A percentile compares a stretch with the other conserved stretches of the same genome.
These are phyloP conservation scores for Orchesellides sinensis DNA, from an alignment of 2,888 invertebrate genomes.

Conservation along the genomic window DNA sequence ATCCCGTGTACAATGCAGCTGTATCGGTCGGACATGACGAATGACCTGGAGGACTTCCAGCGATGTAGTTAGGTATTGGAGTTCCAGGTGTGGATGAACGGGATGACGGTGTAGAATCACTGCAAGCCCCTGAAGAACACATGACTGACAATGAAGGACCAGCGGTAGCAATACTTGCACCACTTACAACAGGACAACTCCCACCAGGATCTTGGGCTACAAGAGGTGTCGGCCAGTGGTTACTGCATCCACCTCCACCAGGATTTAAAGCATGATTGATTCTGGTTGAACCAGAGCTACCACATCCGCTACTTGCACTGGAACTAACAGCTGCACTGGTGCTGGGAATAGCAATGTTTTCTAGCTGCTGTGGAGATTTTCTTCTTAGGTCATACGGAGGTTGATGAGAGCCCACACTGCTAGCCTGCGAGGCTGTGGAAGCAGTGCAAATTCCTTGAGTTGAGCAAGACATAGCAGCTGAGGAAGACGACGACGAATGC, in stretches of 20 bases:
- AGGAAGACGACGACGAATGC: conserved; percentile 72
- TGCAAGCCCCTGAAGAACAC: conserved; percentile 44
- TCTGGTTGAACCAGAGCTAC: conserved; percentile 6
- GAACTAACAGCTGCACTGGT: background rate
- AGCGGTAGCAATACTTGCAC: conserved; percentile 5
- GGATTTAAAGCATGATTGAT: conserved; percentile 47
- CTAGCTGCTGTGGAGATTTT: conserved; percentile 82
- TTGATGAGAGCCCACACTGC: conserved; percentile 81
- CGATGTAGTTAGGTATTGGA: conserved; percentile 50
- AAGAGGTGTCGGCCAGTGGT: conserved; percentile 48
- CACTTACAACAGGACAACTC: conserved; percentile 31
- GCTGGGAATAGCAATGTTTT: conserved; percentile 24
- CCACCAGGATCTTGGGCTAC: conserved; percentile 59
- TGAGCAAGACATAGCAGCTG: conserved; percentile 75
- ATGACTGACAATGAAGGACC: conserved; percentile 51
- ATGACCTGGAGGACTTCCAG: conserved; percentile 51
- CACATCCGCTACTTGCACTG: background rate
- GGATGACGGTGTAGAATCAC: conserved; percentile 42
- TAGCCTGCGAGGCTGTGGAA: conserved; percentile 77
- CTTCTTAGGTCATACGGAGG: conserved; percentile 93
- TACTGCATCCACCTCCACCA: conserved; percentile 51
- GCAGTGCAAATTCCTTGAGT: conserved; percentile 76
- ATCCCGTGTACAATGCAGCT: conserved; percentile 45
- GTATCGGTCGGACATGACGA: conserved; percentile 58
- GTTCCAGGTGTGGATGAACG: conserved; percentile 49